Evolutionary conservation across 2,888 invertebrate genomes (phyloP).

Genomic region (Notodonta dromedarius): DNA sequence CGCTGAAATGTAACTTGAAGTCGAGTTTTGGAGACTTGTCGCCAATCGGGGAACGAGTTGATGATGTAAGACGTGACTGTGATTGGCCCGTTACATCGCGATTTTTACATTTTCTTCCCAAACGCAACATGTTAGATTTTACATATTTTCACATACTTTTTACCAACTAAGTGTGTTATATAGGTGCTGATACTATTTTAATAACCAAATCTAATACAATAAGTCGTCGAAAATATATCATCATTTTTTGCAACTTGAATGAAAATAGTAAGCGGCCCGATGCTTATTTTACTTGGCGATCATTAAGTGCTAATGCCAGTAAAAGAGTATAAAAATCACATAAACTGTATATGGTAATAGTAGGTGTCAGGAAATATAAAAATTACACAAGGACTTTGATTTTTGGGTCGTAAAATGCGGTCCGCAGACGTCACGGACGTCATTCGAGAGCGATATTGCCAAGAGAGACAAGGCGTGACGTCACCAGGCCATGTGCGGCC

Average conservation of each 20-base stretch:
- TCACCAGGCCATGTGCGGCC: conserved; percentile 55
- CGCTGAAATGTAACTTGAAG: conserved; percentile 11
- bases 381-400: conserved; percentile 19
- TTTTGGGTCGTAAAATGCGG: conserved; percentile 27
- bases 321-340: not conserved
- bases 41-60: not conserved
- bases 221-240: no score
- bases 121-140: not conserved
- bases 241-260: no score
- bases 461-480: conserved; percentile 51
- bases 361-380: conserved; percentile 11
- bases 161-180: no score
- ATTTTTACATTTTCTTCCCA: not conserved
- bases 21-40: not conserved
- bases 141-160: not conserved
- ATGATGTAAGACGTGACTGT: not conserved
- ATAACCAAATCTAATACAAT: no score
- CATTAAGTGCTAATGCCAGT: not conserved
- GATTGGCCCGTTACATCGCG: not conserved
- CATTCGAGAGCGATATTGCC: conserved; percentile 26
- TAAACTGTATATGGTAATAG: conserved; percentile 13
- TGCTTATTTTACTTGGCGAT: no score
- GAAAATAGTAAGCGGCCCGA: no score
- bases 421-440: conserved; percentile 31
- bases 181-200: no score